Evolutionary conservation across 2,797 vertebrate species (phyloP), one percentile per base, ranked within the genome.

Genomic region (Aeoliscus strigatus): DNA sequence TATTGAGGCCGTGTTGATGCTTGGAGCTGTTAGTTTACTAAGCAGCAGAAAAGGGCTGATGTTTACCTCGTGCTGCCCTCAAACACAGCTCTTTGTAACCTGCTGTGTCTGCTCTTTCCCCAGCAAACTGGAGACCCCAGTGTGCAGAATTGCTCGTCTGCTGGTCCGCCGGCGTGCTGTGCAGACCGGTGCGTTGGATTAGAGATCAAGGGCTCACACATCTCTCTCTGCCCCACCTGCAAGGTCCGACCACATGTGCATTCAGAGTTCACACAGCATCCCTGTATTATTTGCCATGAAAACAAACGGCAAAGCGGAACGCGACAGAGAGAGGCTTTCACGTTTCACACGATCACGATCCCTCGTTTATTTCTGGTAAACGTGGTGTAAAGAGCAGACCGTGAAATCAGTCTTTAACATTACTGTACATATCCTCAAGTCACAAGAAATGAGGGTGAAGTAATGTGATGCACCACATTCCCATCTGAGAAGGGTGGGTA

Each of bases 1-100:
- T 41, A 16, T 18, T 60, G 51, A 66, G 38, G 42, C 47, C 59
- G 36, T 76, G 74, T 82, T 79, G 69, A 81, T 64, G 59, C 73
- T 80, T 8, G 52, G 49, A 80, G 69, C 70, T 71, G 51, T 78
- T 77, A 30, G 64, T 80, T 77, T 70, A 76, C 51, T 46, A 69
- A 71, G 57, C 59, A 62, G 43, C 34, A 17, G 29, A 55, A 66
- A 43, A 49, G 66, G 55, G n/a, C 57, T 68, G 69, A 72, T 69
- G 65, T 71, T 75, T 75, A 69, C 62, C 63, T 67, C 53, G 50
- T 31, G 16, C 61, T 70, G 47, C 59, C 51, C 39, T 52, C 31
- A 55, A 77, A 77, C 60, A 17, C 55, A 46, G 58, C 57, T 66
- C n/a, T n/a, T n/a, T n/a, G n/a, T n/a, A n/a, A n/a, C n/a, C n/a